Evolutionary conservation across 92 coral and sea anemone genomes (phyloP).

Genomic region (Phenganax marumi): DNA sequence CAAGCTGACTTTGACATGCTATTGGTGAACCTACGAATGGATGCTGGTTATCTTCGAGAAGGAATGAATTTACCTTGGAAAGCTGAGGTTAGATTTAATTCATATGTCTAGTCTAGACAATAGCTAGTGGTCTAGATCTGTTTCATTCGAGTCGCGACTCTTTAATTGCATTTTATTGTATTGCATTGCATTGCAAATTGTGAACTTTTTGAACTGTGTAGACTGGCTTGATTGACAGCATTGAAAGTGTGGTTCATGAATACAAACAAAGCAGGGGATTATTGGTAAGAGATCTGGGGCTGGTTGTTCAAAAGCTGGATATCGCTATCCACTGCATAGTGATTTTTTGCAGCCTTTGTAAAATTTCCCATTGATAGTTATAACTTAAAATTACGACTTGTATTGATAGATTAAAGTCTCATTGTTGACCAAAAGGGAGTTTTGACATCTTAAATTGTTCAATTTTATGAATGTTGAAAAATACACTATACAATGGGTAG

Average conservation of each 20-base stretch:
- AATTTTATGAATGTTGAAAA: no score
- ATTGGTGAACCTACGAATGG: slow-evolving; percentile 89
- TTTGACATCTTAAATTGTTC: no score
- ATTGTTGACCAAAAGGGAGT: no score
- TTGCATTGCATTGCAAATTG: neutral
- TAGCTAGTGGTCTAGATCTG: neutral
- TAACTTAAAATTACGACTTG: no score
- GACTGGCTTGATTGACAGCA: slow-evolving; percentile 90
- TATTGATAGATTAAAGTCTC: no score
- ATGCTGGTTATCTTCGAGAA: slow-evolving; percentile 89
- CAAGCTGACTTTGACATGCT: slow-evolving; percentile 99
- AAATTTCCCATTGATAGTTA: no score
- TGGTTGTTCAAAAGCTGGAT: no score
- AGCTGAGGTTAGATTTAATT: slow-evolving; percentile 64
- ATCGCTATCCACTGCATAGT: no score
- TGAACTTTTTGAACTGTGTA: neutral
- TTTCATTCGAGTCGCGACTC: neutral
- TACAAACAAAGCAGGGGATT: slow-evolving; percentile 89
- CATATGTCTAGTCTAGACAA: neutral
- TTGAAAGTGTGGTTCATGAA: slow-evolving; percentile 80
- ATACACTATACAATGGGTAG: no score
- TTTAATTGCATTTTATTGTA: neutral
- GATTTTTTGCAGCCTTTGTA: no score
- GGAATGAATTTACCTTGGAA: slow-evolving; percentile 92
- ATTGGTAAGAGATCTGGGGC: slow-evolving; percentile 60